A percentile compares a stretch with the other conserved stretches of the same genome.
These are phyloP conservation scores for Drosophila anomelani DNA, from an alignment of 2,888 invertebrate species.

Conservation along the genomic window DNA sequence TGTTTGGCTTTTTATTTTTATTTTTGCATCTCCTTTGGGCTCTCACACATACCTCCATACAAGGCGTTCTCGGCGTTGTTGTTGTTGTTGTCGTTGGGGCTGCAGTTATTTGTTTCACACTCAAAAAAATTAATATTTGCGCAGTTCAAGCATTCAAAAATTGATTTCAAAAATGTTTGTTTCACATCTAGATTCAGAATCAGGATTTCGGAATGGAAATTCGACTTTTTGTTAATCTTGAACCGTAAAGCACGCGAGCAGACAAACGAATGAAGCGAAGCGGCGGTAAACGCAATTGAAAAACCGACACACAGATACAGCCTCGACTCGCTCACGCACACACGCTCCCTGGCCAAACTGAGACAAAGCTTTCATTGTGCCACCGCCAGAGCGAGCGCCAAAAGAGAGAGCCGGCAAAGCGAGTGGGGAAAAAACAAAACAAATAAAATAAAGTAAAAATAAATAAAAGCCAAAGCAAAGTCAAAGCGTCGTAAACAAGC, in stretches of 20 bases:
- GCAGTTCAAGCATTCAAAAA: too few species aligned
- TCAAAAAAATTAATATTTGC: slow-evolving; percentile 20
- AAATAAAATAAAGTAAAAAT: slow-evolving; percentile 64
- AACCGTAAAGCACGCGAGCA: slow-evolving; percentile 78
- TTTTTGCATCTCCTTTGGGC: slow-evolving; percentile 4
- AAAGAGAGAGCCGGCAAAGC: slow-evolving; percentile 64
- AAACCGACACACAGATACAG: slow-evolving; percentile 63
- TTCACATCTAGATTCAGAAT: slow-evolving; percentile 4
- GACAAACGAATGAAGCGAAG: slow-evolving; percentile 78
- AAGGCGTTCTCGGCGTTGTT: slow-evolving; percentile 43
- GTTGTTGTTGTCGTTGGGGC: slow-evolving; percentile 1
- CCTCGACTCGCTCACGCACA: slow-evolving; percentile 36
- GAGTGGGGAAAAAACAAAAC: slow-evolving; percentile 34
- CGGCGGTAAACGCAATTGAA: slow-evolving; percentile 74
- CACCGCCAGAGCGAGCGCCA: neutral
- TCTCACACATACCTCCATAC: slow-evolving; percentile 55
- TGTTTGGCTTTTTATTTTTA: slow-evolving; percentile 14
- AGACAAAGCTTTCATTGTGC: slow-evolving; percentile 49
- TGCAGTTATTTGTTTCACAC: slow-evolving; percentile 4
- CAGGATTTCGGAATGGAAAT: slow-evolving; percentile 4
- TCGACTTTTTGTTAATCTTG: slow-evolving; percentile 44
- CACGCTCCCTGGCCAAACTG: slow-evolving; percentile 18
- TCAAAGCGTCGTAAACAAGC: slow-evolving; percentile 50
- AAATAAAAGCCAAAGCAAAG: slow-evolving; percentile 59
- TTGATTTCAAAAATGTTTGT: neutral